Percentiles rank a stretch among this genome's conserved stretches.
Evolutionary conservation across 1,140 invertebrate genomes (phyloP).

Genomic region (Penaeus japonicus): DNA sequence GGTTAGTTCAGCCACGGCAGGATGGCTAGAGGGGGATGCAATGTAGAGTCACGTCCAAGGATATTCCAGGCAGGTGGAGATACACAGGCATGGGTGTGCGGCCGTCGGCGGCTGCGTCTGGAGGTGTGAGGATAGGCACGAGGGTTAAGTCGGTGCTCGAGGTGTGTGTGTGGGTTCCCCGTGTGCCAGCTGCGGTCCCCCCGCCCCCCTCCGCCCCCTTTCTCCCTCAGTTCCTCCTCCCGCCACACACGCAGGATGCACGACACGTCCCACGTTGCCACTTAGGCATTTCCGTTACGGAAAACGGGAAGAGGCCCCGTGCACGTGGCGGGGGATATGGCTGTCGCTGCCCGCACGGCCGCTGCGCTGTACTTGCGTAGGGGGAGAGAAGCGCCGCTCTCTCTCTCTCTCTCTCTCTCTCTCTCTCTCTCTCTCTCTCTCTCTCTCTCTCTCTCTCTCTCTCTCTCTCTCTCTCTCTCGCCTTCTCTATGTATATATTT

Average conservation of each 20-base stretch:
- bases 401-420: conserved; percentile 21
- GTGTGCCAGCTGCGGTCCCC: conserved; percentile 21
- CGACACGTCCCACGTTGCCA: conserved; percentile 8
- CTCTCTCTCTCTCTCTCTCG: background rate
- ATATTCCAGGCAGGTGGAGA: no score
- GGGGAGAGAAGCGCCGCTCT: background rate
- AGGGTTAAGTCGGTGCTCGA: background rate
- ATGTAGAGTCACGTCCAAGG: no score
- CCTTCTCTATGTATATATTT: background rate
- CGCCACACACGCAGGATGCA: conserved; percentile 8
- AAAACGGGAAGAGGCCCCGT: background rate
- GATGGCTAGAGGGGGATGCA: no score
- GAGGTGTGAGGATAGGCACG: background rate
- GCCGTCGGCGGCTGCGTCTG: background rate
- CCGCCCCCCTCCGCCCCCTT: background rate
- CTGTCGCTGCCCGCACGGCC: no score
- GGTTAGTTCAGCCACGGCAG: no score
- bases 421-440: conserved; percentile 1
- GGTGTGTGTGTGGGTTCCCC: background rate
- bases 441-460: background rate
- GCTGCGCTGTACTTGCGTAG: no score
- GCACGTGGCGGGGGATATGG: no score
- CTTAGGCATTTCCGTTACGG: conserved; percentile 29
- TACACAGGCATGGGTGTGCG: background rate
- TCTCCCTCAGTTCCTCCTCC: background rate